Conservation (phyloP, 2,113 vertebrate species). For the Pelmatolapia mariae region DNA sequence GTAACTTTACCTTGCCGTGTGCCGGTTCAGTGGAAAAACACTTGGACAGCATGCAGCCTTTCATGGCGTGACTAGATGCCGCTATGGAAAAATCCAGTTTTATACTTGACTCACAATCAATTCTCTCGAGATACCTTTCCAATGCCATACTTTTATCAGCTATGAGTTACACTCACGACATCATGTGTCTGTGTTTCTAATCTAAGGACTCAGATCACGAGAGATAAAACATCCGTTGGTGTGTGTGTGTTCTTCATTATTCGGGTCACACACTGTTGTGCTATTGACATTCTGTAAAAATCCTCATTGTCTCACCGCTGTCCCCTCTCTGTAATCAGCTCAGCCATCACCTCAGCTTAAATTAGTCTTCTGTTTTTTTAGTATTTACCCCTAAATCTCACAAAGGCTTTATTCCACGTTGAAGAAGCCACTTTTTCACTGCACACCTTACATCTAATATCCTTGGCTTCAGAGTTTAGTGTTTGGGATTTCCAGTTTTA, state of each 20-base stretch:
- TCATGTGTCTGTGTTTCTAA: not conserved
- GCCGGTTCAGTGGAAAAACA: not conserved
- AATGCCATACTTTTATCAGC: not conserved
- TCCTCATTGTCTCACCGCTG: constrained; percentile 18
- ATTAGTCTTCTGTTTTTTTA: not conserved
- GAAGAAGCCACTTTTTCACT: not conserved
- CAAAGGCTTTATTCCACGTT: not conserved
- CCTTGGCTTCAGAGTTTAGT: not conserved
- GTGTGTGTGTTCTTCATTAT: not conserved
- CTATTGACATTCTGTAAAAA: constrained; percentile 31
- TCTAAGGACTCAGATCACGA: not conserved
- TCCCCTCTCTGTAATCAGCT: constrained; percentile 22
- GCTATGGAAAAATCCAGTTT: not conserved
- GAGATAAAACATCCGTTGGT: constrained; percentile 8
- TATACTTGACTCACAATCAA: not conserved
- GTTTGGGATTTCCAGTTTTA: not conserved
- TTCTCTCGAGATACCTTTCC: not conserved
- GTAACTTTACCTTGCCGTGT: not conserved
- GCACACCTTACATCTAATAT: not conserved
- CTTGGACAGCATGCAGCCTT: not conserved
- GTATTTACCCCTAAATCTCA: not conserved
- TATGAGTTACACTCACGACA: not conserved
- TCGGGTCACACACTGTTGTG: constrained; percentile 9
- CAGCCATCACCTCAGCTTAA: constrained; percentile 12
- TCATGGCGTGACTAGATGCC: not conserved